These are phyloP conservation scores for Galaxea fascicularis DNA, from an alignment of 92 coral and sea anemone species.

Conservation along the genomic window DNA sequence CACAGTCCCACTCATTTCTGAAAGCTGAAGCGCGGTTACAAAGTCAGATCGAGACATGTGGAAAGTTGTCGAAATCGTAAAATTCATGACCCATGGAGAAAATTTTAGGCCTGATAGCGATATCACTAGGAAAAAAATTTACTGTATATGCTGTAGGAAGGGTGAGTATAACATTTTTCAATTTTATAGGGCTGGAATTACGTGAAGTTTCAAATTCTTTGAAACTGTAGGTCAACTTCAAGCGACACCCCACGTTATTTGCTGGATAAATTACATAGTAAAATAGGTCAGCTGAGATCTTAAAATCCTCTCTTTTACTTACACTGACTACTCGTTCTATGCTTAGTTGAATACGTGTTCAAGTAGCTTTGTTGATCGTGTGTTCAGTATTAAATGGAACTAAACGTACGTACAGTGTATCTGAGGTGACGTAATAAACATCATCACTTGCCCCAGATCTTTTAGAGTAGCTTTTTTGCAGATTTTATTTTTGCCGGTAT, in stretches of 20 bases:
- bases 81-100: conserved; percentile 77
- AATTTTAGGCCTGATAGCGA: conserved; percentile 91
- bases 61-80: conserved; percentile 5
- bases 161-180: conserved; percentile 65
- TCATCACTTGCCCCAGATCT: background rate
- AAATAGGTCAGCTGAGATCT: background rate
- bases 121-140: conserved; percentile 93
- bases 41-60: conserved; percentile 51
- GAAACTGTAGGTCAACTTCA: no score
- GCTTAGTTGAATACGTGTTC: background rate
- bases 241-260: no score
- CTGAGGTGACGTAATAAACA: conserved; percentile 27
- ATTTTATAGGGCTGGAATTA: background rate
- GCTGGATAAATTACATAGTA: background rate
- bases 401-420: no score
- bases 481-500: no score
- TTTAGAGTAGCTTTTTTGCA: no score
- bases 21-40: conserved; percentile 55
- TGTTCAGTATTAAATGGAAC: background rate
- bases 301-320: no score
- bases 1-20: conserved; percentile 12
- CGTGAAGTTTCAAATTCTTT: background rate
- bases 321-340: background rate
- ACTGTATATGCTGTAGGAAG: conserved; percentile 97
- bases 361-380: background rate